These are phyloP conservation scores for Mormyrus lacerda DNA, from an alignment of 2,113 vertebrate genomes.

Conservation along the genomic window DNA sequence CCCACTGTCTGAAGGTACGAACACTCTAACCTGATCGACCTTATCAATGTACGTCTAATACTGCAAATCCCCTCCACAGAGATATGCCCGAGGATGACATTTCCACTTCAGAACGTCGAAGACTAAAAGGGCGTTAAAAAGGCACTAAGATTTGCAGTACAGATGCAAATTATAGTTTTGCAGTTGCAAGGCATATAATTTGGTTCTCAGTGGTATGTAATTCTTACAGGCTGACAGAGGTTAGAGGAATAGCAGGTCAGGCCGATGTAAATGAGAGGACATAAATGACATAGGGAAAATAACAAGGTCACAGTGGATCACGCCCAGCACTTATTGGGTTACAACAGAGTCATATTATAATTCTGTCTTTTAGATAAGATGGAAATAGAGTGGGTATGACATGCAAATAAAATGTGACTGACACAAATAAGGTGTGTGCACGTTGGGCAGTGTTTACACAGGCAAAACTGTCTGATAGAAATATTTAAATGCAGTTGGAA, in stretches of 20 bases:
- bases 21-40: background rate
- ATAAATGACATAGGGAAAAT: background rate
- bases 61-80: background rate
- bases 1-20: background rate
- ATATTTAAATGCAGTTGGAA: background rate
- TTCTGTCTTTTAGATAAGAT: background rate
- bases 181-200: background rate
- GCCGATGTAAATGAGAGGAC: background rate
- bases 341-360: background rate
- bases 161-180: background rate
- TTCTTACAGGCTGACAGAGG: background rate
- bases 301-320: background rate
- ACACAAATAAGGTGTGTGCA: background rate
- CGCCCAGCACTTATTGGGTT: background rate
- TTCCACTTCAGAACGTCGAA: background rate
- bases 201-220: background rate
- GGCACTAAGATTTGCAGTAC: background rate
- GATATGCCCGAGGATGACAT: background rate
- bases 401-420: background rate
- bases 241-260: too few relatives aligned
- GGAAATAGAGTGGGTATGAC: background rate
- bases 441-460: background rate
- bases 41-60: background rate
- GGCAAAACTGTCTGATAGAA: background rate
- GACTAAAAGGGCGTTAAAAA: conserved; percentile 1